Evolutionary conservation across 2,888 invertebrate genomes (phyloP).

Genomic region (Drosophila paracracens): DNA sequence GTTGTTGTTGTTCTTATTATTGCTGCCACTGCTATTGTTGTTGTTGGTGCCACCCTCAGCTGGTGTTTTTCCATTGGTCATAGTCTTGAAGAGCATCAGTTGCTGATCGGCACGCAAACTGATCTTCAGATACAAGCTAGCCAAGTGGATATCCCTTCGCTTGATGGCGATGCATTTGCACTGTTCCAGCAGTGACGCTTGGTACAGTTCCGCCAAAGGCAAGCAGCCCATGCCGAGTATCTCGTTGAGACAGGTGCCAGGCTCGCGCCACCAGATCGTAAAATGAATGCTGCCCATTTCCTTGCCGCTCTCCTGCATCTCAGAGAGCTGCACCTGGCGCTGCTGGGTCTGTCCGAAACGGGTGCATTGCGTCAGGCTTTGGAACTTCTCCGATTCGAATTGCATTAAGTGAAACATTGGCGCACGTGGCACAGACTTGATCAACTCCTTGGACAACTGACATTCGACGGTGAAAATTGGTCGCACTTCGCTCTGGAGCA

Average conservation of each 20-base stretch:
- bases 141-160: slow-evolving; percentile 74
- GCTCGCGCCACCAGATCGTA: slow-evolving; percentile 83
- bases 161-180: slow-evolving; percentile 80
- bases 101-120: slow-evolving; percentile 60
- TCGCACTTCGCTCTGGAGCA: slow-evolving; percentile 78
- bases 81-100: slow-evolving; percentile 27
- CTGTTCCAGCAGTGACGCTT: slow-evolving; percentile 79
- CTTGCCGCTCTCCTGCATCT: slow-evolving; percentile 28
- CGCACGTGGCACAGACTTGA: slow-evolving; percentile 68
- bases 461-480: slow-evolving; percentile 83
- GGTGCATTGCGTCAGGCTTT: slow-evolving; percentile 82
- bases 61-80: slow-evolving; percentile 37
- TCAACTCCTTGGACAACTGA: slow-evolving; percentile 78
- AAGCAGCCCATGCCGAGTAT: slow-evolving; percentile 80
- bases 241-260: slow-evolving; percentile 82
- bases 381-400: slow-evolving; percentile 83
- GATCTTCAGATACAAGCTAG: slow-evolving; percentile 80
- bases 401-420: slow-evolving; percentile 82
- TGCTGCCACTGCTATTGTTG: slow-evolving; percentile 20
- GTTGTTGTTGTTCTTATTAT: slow-evolving; percentile 45
- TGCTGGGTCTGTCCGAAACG: slow-evolving; percentile 80
- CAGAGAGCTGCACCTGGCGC: slow-evolving; percentile 66
- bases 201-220: slow-evolving; percentile 74
- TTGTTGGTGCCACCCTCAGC: slow-evolving; percentile 42
- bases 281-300: slow-evolving; percentile 75